Conservation (phyloP, 2,888 invertebrate genomes). For the Megamerina dolium region DNA sequence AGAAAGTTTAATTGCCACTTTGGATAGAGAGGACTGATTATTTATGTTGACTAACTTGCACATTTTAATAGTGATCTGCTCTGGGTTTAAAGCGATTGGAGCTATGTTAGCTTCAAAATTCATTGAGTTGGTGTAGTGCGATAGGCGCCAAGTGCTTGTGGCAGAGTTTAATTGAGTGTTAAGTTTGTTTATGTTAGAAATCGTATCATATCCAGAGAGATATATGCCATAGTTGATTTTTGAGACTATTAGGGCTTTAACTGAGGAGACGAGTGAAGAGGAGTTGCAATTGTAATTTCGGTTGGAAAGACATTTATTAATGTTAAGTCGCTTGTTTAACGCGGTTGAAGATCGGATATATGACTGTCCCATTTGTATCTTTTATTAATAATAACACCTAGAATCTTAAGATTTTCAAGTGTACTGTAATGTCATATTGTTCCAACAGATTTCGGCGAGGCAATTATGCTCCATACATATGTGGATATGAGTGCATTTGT, state of each 20-base stretch:
- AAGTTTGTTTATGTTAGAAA: not conserved
- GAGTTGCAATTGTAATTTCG: not conserved
- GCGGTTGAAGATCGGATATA: too few relatives aligned
- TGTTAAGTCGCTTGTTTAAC: too few relatives aligned
- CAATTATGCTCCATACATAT: too few relatives aligned
- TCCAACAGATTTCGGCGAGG: too few relatives aligned
- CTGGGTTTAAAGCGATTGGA: not conserved
- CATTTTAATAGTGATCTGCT: not conserved
- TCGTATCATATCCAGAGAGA: too few relatives aligned
- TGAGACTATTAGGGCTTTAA: not conserved
- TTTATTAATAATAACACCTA: too few relatives aligned
- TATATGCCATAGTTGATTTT: not conserved
- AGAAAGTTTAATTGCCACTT: not conserved
- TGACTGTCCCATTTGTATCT: too few relatives aligned
- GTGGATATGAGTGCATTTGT: too few relatives aligned
- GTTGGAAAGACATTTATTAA: too few relatives aligned
- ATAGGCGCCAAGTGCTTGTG: not conserved
- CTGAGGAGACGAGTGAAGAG: not conserved
- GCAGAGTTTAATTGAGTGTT: not conserved
- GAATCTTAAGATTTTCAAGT: too few relatives aligned
- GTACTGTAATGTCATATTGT: too few relatives aligned
- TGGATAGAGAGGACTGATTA: not conserved
- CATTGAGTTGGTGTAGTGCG: too few relatives aligned
- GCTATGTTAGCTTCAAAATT: not conserved
- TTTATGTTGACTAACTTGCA: not conserved